A percentile compares a stretch with the other conserved stretches of the same genome.
These are phyloP conservation scores for Drosophila elegans DNA, from an alignment of 1,140 invertebrate genomes.

Conservation along the genomic window DNA sequence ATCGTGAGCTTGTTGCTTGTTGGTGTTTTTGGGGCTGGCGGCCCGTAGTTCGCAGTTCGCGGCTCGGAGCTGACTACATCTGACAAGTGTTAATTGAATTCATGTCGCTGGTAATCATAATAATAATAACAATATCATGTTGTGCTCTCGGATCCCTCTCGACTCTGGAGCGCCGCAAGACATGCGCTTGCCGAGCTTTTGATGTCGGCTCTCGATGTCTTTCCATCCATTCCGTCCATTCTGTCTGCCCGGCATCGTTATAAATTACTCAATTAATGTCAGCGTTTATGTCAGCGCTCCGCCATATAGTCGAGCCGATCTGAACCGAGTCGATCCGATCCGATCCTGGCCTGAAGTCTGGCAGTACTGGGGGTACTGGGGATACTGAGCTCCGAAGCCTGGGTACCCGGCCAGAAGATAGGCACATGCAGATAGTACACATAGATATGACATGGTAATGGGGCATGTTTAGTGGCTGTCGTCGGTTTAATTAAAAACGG, in stretches of 20 bases:
- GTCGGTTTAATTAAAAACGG: slow-evolving; percentile 77
- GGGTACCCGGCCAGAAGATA: slow-evolving; percentile 40
- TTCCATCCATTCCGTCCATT: slow-evolving; percentile 26
- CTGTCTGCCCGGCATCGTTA: slow-evolving; percentile 71
- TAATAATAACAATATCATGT: slow-evolving; percentile 84
- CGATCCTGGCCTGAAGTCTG: slow-evolving; percentile 20
- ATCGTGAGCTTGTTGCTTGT: slow-evolving; percentile 65
- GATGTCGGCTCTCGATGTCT: slow-evolving; percentile 59
- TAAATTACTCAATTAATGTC: slow-evolving; percentile 85
- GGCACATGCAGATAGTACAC: slow-evolving; percentile 79
- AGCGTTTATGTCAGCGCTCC: slow-evolving; percentile 78
- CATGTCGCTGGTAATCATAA: slow-evolving; percentile 84
- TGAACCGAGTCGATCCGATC: slow-evolving; percentile 4
- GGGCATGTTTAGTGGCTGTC: slow-evolving; percentile 80
- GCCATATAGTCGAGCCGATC: slow-evolving; percentile 19
- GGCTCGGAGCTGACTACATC: slow-evolving; percentile 57
- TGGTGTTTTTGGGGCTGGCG: slow-evolving; percentile 13
- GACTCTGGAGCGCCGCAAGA: slow-evolving; percentile 62
- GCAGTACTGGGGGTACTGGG: not conserved
- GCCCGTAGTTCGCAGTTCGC: slow-evolving; percentile 9
- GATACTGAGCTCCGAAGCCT: not conserved
- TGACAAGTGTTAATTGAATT: slow-evolving; percentile 85
- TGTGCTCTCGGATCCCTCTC: slow-evolving; percentile 48
- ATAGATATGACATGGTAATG: slow-evolving; percentile 82
- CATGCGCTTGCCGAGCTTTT: slow-evolving; percentile 73